These are phyloP conservation scores for Paraescarpia echinospica DNA, from an alignment of 1,140 invertebrate genomes.

Conservation along the genomic window DNA sequence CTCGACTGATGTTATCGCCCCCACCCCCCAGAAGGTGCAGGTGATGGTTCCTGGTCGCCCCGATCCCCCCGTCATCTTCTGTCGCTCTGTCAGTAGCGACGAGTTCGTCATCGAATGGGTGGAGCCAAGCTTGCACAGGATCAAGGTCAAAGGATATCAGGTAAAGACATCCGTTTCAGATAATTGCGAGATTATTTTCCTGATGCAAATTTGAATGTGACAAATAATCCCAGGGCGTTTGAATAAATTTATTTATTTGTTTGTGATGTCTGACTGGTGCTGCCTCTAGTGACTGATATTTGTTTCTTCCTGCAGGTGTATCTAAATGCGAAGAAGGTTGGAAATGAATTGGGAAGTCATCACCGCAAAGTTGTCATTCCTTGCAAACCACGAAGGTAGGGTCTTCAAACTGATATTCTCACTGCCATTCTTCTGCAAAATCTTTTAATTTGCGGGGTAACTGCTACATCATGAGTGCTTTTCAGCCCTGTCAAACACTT, in stretches of 20 bases:
- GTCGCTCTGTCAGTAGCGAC: slow-evolving; percentile 47
- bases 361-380: slow-evolving; percentile 56
- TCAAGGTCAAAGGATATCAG: slow-evolving; percentile 55
- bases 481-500: too few species aligned
- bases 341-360: slow-evolving; percentile 48
- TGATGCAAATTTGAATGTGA: not conserved
- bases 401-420: not conserved
- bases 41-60: slow-evolving; percentile 55
- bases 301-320: slow-evolving; percentile 9
- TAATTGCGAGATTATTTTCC: not conserved
- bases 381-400: slow-evolving; percentile 53
- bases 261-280: not conserved
- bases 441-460: too few species aligned
- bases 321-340: slow-evolving; percentile 56
- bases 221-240: not conserved
- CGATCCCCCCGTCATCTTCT: slow-evolving; percentile 54
- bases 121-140: slow-evolving; percentile 51
- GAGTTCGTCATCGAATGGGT: slow-evolving; percentile 57
- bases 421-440: not conserved
- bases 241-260: not conserved
- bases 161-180: slow-evolving; percentile 29
- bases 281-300: not conserved
- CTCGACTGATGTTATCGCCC: slow-evolving; percentile 42
- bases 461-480: too few species aligned
- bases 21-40: slow-evolving; percentile 45